A percentile compares a stretch with the other conserved stretches of the same genome.
Evolutionary conservation across 2,888 invertebrate species (phyloP).

Genomic region (Pollenia amentaria): DNA sequence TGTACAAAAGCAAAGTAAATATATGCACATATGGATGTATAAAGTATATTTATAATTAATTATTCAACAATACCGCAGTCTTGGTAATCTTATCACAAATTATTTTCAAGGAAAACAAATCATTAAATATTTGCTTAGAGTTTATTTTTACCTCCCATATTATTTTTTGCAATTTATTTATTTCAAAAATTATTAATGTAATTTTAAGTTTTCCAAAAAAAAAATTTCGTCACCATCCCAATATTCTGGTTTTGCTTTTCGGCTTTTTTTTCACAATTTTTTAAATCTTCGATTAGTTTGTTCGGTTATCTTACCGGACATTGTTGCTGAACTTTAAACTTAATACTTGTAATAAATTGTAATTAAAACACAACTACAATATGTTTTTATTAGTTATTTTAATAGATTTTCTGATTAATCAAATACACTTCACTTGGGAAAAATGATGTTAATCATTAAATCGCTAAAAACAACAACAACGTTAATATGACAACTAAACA

Average conservation of each 20-base stretch:
- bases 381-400: conserved; percentile 9
- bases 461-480: conserved; percentile 51
- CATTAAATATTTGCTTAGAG: conserved; percentile 1
- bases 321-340: conserved; percentile 42
- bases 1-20: background rate
- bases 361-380: background rate
- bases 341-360: background rate
- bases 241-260: background rate
- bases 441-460: conserved; percentile 66
- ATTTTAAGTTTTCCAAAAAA: too few species aligned
- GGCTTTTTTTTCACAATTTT: background rate
- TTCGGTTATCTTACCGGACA: conserved; percentile 63
- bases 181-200: too few species aligned
- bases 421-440: conserved; percentile 41
- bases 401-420: conserved; percentile 32
- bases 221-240: background rate
- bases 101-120: background rate
- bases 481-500: conserved; percentile 6
- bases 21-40: background rate
- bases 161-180: conserved; percentile 5
- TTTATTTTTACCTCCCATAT: background rate
- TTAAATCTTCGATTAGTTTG: background rate
- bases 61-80: background rate
- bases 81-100: conserved; percentile 35
- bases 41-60: too few species aligned